Evolutionary conservation across 2,113 vertebrate species (phyloP).

Genomic region (Cyphotilapia sp.): DNA sequence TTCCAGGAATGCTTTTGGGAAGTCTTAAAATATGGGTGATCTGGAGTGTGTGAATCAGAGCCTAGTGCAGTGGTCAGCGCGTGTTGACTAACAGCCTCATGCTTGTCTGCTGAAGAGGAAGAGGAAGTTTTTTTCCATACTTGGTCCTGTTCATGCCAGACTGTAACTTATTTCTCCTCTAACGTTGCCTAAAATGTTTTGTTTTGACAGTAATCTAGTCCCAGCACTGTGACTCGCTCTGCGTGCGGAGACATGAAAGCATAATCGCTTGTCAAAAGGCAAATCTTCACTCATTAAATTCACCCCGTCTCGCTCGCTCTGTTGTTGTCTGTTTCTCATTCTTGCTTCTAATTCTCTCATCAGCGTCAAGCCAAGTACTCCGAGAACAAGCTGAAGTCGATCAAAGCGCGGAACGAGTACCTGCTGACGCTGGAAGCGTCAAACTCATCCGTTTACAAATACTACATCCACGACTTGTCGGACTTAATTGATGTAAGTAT

Average conservation of each 20-base stretch:
- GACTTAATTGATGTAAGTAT: conserved; percentile 97
- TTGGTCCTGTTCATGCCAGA: neutral
- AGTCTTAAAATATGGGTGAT: conserved; percentile 27
- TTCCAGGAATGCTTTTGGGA: conserved; percentile 36
- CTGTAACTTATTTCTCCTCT: neutral
- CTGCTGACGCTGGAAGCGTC: conserved; percentile 95
- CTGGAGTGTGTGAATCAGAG: conserved; percentile 48
- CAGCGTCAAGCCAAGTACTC: conserved; percentile 99
- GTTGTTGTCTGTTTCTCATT: conserved; percentile 21
- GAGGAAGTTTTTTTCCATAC: neutral
- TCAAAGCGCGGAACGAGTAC: conserved; percentile 97
- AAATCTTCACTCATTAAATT: conserved; percentile 13
- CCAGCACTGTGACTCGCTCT: neutral
- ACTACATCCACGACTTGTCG: conserved; percentile 96
- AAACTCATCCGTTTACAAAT: conserved; percentile 97
- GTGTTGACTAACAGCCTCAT: conserved; percentile 30
- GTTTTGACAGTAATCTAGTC: neutral
- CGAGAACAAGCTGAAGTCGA: conserved; percentile 98
- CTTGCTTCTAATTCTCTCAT: conserved; percentile 38
- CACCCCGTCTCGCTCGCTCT: neutral
- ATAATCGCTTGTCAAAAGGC: conserved; percentile 13
- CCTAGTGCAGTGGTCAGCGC: conserved; percentile 14
- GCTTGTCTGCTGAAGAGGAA: conserved; percentile 24
- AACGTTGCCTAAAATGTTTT: neutral
- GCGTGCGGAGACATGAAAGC: conserved; percentile 12